A percentile compares a stretch with the other conserved stretches of the same genome.
Evolutionary conservation across 2,888 invertebrate species (phyloP).

Genomic region (Antheraea assamensis): DNA sequence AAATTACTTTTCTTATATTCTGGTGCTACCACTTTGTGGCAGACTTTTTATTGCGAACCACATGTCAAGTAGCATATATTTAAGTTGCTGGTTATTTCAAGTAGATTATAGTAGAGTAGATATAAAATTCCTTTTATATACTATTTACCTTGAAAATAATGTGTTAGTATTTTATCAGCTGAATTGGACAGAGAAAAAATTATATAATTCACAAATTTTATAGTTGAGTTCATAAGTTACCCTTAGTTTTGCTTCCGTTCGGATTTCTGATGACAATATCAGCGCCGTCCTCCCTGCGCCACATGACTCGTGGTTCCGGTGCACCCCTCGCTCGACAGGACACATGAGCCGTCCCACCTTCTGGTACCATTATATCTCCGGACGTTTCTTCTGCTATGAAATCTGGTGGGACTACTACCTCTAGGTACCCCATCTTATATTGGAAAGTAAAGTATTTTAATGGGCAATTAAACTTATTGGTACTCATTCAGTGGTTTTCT

Average conservation of each 20-base stretch:
- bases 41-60: too few species aligned
- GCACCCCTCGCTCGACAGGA: slow-evolving; percentile 89
- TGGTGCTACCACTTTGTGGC: too few species aligned
- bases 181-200: background rate
- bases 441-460: slow-evolving; percentile 20
- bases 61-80: too few species aligned
- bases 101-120: too few species aligned
- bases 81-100: too few species aligned
- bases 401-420: slow-evolving; percentile 96
- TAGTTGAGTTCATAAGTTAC: slow-evolving; percentile 53
- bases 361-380: slow-evolving; percentile 93
- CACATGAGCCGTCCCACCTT: slow-evolving; percentile 88
- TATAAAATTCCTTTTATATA: too few species aligned
- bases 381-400: slow-evolving; percentile 93
- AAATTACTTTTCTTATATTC: too few species aligned
- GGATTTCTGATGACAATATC: slow-evolving; percentile 90
- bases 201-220: background rate
- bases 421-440: slow-evolving; percentile 90
- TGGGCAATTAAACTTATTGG: background rate
- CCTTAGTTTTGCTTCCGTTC: slow-evolving; percentile 84
- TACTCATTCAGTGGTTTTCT: too few species aligned
- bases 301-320: slow-evolving; percentile 90
- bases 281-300: slow-evolving; percentile 92
- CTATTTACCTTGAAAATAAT: too few species aligned
- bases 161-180: too few species aligned